Percentiles rank a stretch among this genome's conserved stretches.
These are phyloP conservation scores for Corythaixoides concolor DNA, from an alignment of 2,113 vertebrate species.

Conservation along the genomic window DNA sequence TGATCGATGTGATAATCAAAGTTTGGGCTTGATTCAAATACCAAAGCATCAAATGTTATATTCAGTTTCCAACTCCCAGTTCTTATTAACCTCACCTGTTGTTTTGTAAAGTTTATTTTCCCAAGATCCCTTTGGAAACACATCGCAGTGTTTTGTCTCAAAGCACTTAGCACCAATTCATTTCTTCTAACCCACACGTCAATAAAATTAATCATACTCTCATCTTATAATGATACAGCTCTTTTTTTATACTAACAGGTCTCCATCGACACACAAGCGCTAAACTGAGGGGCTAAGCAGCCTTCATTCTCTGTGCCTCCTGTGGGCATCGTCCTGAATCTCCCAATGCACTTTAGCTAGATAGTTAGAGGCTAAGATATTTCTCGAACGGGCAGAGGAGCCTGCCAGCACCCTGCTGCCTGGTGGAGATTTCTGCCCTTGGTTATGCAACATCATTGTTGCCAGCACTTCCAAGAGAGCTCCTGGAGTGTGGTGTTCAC, in stretches of 20 bases:
- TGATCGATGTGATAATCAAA: slow-evolving; percentile 20
- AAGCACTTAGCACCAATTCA: not conserved
- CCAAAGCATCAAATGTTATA: not conserved
- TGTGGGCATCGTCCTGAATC: not conserved
- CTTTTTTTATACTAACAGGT: not conserved
- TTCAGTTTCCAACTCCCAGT: not conserved
- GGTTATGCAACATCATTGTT: fast-evolving
- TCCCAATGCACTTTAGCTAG: not conserved
- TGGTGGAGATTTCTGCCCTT: not conserved
- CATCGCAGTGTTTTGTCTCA: not conserved
- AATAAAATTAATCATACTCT: not conserved
- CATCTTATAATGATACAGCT: not conserved
- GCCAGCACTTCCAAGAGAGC: not conserved
- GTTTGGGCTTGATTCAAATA: not conserved
- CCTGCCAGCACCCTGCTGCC: not conserved
- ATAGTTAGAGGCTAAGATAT: not conserved
- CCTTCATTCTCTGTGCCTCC: not conserved
- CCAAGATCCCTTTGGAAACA: not conserved
- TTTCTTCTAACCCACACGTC: not conserved
- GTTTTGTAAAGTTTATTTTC: slow-evolving; percentile 7
- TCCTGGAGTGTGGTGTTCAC: not conserved
- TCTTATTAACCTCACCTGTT: not conserved
- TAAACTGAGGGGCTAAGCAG: not conserved
- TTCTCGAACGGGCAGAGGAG: not conserved
- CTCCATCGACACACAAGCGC: not conserved